phyloP scores from a whole-genome alignment of 2,113 vertebrate genomes.

The Chiloscyllium plagiosum region DNA sequence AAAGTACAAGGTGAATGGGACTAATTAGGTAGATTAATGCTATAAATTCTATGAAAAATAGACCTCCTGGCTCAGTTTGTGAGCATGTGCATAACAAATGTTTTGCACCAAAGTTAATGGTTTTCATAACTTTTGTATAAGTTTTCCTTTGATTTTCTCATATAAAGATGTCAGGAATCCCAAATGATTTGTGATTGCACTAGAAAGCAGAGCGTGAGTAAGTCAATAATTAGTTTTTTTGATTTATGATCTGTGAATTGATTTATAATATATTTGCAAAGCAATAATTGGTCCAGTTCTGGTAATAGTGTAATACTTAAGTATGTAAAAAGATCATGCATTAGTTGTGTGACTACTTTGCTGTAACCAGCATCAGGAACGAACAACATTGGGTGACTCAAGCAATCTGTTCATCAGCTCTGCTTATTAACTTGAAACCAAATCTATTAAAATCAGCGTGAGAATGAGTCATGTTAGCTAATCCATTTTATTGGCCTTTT shows the following conservation, averaged over 20 bases:
- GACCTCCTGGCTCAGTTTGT: neutral
- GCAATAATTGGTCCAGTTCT: neutral
- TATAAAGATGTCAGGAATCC: neutral
- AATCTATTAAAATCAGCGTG: neutral
- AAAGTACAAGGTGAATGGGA: neutral
- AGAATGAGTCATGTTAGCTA: neutral
- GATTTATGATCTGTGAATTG: neutral
- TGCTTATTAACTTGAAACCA: neutral
- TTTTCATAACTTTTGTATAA: neutral
- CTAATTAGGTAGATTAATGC: neutral
- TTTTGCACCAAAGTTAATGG: neutral
- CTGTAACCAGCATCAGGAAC: neutral
- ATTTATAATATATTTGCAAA: slow-evolving; percentile 14
- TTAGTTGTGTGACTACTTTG: no score
- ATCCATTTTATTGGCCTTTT: neutral
- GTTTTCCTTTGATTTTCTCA: neutral
- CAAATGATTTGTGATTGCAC: neutral
- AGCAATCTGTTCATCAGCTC: neutral
- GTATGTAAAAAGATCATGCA: no score
- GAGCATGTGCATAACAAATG: neutral
- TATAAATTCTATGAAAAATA: neutral
- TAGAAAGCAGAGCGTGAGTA: neutral
- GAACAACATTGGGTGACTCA: neutral
- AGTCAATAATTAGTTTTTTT: neutral
- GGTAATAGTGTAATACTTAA: neutral